These are phyloP conservation scores for Tetragonisca angustula DNA, from an alignment of 2,888 invertebrate genomes.

Conservation along the genomic window DNA sequence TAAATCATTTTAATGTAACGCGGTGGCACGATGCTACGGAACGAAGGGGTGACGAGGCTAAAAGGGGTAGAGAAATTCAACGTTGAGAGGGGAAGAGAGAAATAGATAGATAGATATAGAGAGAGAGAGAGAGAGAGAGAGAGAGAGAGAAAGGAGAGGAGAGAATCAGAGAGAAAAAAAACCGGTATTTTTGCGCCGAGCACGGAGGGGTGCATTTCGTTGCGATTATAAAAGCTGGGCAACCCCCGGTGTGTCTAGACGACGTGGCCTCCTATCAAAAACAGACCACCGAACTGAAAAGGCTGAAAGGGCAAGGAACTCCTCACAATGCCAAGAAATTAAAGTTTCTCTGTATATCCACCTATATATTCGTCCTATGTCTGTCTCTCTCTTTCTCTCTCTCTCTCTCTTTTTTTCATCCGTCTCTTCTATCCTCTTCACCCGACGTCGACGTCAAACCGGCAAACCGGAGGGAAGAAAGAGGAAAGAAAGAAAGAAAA, in stretches of 20 bases:
- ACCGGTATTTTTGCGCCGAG: constrained; percentile 81
- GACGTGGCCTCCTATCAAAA: constrained; percentile 82
- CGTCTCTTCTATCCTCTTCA: constrained; percentile 46
- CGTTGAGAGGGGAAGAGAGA: constrained; percentile 46
- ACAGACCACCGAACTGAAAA: constrained; percentile 82
- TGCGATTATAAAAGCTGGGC: constrained; percentile 82
- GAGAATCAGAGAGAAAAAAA: constrained; percentile 65
- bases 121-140: constrained; percentile 44
- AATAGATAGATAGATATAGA: constrained; percentile 20
- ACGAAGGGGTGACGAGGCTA: constrained; percentile 63
- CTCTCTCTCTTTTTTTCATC: constrained; percentile 28
- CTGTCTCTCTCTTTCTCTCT: constrained; percentile 28
- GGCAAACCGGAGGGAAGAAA: constrained; percentile 54
- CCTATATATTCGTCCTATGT: constrained; percentile 70
- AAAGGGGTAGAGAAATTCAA: constrained; percentile 67
- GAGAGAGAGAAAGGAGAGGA: constrained; percentile 36
- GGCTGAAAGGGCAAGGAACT: constrained; percentile 82
- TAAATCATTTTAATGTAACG: constrained; percentile 81
- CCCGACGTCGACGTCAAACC: constrained; percentile 61
- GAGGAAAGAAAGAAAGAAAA: constrained; percentile 36
- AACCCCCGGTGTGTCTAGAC: constrained; percentile 80
- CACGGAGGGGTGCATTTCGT: constrained; percentile 82
- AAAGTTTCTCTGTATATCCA: constrained; percentile 79
- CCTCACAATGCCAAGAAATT: constrained; percentile 82
- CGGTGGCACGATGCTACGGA: constrained; percentile 64